A percentile compares a stretch with the other conserved stretches of the same genome.
Conservation (phyloP, 2,797 vertebrate genomes). For the Silurus lanzhouensis region DNA sequence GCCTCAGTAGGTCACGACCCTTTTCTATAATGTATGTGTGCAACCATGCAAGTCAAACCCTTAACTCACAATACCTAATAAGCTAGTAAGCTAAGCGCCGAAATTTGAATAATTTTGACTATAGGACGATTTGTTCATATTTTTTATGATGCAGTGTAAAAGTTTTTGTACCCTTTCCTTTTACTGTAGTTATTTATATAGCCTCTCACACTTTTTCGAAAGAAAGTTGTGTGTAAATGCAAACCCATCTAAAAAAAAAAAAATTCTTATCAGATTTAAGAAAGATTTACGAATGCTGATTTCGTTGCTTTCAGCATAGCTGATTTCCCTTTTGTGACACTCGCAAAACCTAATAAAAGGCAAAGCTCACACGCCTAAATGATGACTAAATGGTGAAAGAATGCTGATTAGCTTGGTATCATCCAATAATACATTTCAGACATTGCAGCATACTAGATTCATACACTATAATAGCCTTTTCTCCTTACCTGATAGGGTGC, state of each 20-base stretch:
- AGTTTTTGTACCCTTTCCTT: background rate
- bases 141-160: background rate
- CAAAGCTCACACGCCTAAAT: background rate
- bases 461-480: too few relatives aligned
- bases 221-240: background rate
- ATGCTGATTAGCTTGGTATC: background rate
- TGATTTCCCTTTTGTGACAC: background rate
- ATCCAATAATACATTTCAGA: background rate
- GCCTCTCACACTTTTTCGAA: background rate
- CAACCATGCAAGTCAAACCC: constrained; percentile 15
- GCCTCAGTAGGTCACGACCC: constrained; percentile 28
- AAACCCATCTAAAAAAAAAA: background rate
- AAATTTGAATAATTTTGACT: background rate
- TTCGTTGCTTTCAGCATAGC: background rate
- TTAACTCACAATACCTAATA: background rate
- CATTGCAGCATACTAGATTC: background rate
- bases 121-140: background rate
- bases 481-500: background rate
- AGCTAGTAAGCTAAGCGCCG: background rate
- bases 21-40: constrained; percentile 51
- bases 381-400: background rate
- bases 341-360: background rate
- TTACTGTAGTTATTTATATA: background rate
- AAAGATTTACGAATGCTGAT: background rate
- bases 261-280: background rate